Base-by-base conservation (phyloP, 2,113 vertebrate genomes). In the Heteronetta atricapilla region DNA sequence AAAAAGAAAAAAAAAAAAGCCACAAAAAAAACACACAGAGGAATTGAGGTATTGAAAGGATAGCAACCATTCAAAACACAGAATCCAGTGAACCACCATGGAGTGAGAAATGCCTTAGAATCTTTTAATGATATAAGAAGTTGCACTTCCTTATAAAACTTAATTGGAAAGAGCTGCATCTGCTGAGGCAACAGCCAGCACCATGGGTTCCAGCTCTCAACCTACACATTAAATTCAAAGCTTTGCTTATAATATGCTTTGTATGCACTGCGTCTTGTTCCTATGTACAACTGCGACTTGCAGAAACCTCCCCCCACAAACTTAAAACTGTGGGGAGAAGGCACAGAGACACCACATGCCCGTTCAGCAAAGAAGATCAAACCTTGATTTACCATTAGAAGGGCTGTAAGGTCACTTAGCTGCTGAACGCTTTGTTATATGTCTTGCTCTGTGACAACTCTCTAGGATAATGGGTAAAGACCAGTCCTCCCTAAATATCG, bases 211-310 rank as follows among this genome's bases (percentile, higher is more conserved):
- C 40, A 55, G 19, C 60, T 77, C 46, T 23, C 60, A 92, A 40
- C 8, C 8, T 5, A 40, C 15, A 31, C 46, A 48, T 7, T 53
- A 62, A 64, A 70, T 53, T 84, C 69, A 74, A 90, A 92, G n/a
- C 17, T 74, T 55, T 89, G n/a, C 64, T 52, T 84, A 19, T 31
- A 82, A 31, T 53, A 48, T 33, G 25, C 55, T 83, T 59, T 72
- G 10, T 40, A 18, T 10, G 48, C 0, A 0, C 55, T 40, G 7
- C 38, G 13, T 55, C 58, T 75, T 40, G 14, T 56, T 85, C 20
- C 0, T n/a, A 11, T 3, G 17, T 38, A 23, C 46, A 31, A 9
- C 33, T 15, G 5, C n/a, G 52, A 6, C 26, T 36, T 33, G 42
- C 28, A 60, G 4, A 1, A 33, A 69, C 66, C 69, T 86, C 36